phyloP scores from a whole-genome alignment of 2,888 invertebrate species.

The Drosophila nr. perissopoda region DNA sequence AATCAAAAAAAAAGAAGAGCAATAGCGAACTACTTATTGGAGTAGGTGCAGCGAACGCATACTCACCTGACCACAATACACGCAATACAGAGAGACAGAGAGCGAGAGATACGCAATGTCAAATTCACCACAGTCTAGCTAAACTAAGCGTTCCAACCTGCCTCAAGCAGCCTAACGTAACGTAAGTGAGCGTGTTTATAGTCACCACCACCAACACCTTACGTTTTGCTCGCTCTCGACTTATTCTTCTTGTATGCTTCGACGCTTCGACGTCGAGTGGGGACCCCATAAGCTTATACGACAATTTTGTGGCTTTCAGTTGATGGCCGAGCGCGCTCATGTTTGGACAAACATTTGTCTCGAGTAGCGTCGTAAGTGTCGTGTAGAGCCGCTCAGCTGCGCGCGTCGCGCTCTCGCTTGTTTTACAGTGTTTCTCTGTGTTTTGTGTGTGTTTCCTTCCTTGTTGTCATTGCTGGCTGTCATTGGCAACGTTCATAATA shows the following conservation, averaged over 20 bases:
- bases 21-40: conserved; percentile 55
- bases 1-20: conserved; percentile 41
- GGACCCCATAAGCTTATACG: conserved; percentile 49
- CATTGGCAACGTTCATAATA: conserved; percentile 61
- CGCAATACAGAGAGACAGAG: conserved; percentile 23
- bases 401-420: conserved; percentile 64
- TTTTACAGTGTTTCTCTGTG: conserved; percentile 25
- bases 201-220: conserved; percentile 32
- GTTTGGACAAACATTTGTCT: conserved; percentile 54
- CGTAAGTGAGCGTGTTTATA: conserved; percentile 39
- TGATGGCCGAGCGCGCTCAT: conserved; percentile 64
- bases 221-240: conserved; percentile 38
- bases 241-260: conserved; percentile 34
- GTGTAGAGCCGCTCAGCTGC: conserved; percentile 64
- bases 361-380: conserved; percentile 17
- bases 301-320: conserved; percentile 64
- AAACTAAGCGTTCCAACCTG: conserved; percentile 54
- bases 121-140: conserved; percentile 45
- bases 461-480: conserved; percentile 50
- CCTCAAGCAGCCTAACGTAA: conserved; percentile 61
- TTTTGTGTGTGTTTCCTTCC: conserved; percentile 20
- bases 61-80: conserved; percentile 57
- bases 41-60: conserved; percentile 63
- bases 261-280: conserved; percentile 38
- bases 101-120: conserved; percentile 21